These are phyloP conservation scores for Monopterus albus DNA, from an alignment of 2,113 vertebrate species.

Conservation along the genomic window DNA sequence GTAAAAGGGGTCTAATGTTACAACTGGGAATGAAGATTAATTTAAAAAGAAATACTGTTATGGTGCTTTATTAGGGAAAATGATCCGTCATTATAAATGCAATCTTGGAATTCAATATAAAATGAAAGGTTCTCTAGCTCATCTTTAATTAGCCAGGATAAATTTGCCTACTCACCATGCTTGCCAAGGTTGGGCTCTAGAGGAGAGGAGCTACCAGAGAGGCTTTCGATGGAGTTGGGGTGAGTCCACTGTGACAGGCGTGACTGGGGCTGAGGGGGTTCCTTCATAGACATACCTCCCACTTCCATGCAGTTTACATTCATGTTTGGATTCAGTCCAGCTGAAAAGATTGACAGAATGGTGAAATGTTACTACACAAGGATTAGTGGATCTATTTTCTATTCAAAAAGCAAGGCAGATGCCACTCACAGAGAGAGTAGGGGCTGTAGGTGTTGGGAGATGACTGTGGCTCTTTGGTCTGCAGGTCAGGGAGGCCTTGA, in stretches of 20 bases:
- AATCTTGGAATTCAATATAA: background rate
- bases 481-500: constrained; percentile 93
- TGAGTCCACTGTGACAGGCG: constrained; percentile 99
- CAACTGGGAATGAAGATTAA: background rate
- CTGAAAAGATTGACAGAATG: constrained; percentile 68
- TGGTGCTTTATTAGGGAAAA: background rate
- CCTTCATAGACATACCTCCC: constrained; percentile 93
- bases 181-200: constrained; percentile 93
- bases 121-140: no score
- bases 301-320: constrained; percentile 96
- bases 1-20: background rate
- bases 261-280: constrained; percentile 94
- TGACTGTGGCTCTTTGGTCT: constrained; percentile 99
- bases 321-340: constrained; percentile 95
- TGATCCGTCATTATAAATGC: background rate
- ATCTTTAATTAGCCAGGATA: background rate
- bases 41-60: background rate
- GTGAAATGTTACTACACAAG: constrained; percentile 6
- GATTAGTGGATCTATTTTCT: background rate
- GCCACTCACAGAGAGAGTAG: constrained; percentile 91
- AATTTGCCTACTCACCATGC: constrained; percentile 83
- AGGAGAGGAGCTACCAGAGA: constrained; percentile 91
- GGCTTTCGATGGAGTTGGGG: constrained; percentile 92
- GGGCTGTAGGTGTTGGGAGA: constrained; percentile 92
- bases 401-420: background rate